Base-by-base conservation (phyloP, 64 coral and sea anemone species). In the Pocillopora damicornis region DNA sequence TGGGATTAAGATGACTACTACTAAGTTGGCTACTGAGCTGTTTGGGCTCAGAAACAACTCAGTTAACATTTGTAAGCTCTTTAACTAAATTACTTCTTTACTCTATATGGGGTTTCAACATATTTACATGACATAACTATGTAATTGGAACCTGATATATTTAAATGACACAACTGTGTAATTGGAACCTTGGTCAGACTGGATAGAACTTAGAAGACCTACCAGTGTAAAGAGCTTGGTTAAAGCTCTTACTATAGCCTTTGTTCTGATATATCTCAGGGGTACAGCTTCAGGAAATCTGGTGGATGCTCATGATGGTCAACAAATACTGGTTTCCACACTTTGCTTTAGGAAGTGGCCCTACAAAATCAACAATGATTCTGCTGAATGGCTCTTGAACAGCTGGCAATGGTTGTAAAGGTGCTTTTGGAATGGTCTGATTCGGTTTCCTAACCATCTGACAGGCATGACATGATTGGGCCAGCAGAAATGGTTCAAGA, bases 271-370 rank as follows among this genome's bases (percentile, higher is more conserved):
- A 30, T 30, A 0, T 30, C 30, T 30, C 30, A 30, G 30, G 30
- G 30, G 30, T 30, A 30, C 30, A 30, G 30, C 30, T 30, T 30
- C 30, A 30, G 30, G 30, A 30, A 84, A 93, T n/a, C 87, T 51
- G 37, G 91, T 93, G 13, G 78, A 88, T 3, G 91, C 91, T 84
- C 91, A 88, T 88, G 60, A 93, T 85, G 14, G 89, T 90, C 9
- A 90, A 51, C 22, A 90, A 37, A 60, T 90, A 84, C 75, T 90
- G 79, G 30, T 84, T 65, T 30, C 30, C 30, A 30, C 30, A 30
- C 30, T 30, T 84, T 17, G 79, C 63, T 82, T 82, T 86, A 91
- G 62, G 58, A 74, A 91, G 73, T 91, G 76, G 35, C 74, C 10
- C 6, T 87, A 37, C 15, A 92, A 36, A 17, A 77, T 92, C 11